phyloP scores from a whole-genome alignment of 1,140 invertebrate genomes.

The Campoletis sonorensis region DNA sequence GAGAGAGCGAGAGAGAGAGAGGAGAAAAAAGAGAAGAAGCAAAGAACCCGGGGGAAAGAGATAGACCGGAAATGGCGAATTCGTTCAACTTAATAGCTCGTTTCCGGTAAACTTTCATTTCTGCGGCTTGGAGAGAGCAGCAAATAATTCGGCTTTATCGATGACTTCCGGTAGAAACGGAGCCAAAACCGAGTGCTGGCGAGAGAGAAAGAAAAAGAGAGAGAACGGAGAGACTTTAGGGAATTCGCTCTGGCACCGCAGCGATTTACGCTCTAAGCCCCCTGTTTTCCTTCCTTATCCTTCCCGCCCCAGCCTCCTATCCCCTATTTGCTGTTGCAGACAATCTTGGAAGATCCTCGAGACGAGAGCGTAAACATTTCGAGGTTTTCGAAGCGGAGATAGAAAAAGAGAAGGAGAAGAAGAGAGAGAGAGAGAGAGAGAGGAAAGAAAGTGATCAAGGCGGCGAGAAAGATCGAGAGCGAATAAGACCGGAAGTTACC shows the following conservation, averaged over 20 bases:
- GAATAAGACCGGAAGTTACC: not conserved
- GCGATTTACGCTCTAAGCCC: too few relatives aligned
- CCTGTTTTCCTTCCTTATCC: too few relatives aligned
- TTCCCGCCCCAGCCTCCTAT: too few relatives aligned
- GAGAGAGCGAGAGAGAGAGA: too few relatives aligned
- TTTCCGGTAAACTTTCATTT: slow-evolving; percentile 26
- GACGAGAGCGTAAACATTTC: not conserved
- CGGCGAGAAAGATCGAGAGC: not conserved
- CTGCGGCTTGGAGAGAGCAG: not conserved
- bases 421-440: not conserved
- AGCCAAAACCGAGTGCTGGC: slow-evolving; percentile 2
- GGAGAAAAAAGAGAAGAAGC: not conserved
- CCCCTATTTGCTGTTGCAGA: not conserved
- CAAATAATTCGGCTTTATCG: slow-evolving; percentile 31
- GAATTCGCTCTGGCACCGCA: too few relatives aligned
- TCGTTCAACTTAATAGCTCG: slow-evolving; percentile 22
- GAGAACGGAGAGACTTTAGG: not conserved
- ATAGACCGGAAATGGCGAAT: slow-evolving; percentile 32
- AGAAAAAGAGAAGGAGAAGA: not conserved
- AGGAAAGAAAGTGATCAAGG: not conserved
- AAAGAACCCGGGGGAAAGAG: not conserved
- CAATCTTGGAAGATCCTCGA: slow-evolving; percentile 12
- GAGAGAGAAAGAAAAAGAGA: not conserved
- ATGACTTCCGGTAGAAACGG: slow-evolving; percentile 28
- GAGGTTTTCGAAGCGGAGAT: not conserved